These are phyloP conservation scores for Sebastes jordani DNA, from an alignment of 2,797 vertebrate genomes.

Conservation along the genomic window DNA sequence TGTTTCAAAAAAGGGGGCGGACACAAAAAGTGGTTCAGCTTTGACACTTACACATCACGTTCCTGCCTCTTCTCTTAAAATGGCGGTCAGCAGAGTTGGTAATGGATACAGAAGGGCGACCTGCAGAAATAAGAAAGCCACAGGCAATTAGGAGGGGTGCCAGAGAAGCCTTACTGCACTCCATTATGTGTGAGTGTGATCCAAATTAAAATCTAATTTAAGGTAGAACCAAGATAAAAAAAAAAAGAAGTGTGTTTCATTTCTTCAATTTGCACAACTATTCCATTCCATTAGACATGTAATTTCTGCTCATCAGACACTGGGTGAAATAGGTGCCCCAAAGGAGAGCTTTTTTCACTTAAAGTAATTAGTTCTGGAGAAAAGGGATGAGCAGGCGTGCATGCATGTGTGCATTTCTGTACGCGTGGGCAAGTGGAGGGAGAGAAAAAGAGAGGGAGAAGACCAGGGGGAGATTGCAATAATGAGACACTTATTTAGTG, in stretches of 20 bases:
- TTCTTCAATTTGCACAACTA: constrained; percentile 78
- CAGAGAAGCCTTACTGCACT: constrained; percentile 57
- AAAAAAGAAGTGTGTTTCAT: constrained; percentile 65
- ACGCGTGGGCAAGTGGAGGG: constrained; percentile 5
- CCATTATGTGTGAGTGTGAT: constrained; percentile 70
- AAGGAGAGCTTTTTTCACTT: constrained; percentile 80
- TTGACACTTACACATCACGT: constrained; percentile 1
- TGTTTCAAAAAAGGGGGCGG: not conserved
- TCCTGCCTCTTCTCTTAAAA: constrained; percentile 42
- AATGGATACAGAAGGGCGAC: constrained; percentile 53
- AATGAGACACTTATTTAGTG: constrained; percentile 14
- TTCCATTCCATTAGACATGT: constrained; percentile 88
- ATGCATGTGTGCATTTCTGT: constrained; percentile 36
- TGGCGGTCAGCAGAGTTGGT: constrained; percentile 54
- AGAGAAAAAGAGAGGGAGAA: not conserved
- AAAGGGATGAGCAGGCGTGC: constrained; percentile 59
- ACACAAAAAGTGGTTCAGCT: not conserved
- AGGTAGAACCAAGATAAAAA: constrained; percentile 55
- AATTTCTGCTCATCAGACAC: constrained; percentile 91
- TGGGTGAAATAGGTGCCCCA: constrained; percentile 80
- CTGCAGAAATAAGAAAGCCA: constrained; percentile 64
- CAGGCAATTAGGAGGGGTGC: constrained; percentile 62
- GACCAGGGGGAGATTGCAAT: not conserved
- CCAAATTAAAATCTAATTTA: constrained; percentile 81
- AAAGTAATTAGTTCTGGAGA: constrained; percentile 85